Evolutionary conservation across 2,113 vertebrate species (phyloP).

Genomic region (Mohoua ochrocephala): DNA sequence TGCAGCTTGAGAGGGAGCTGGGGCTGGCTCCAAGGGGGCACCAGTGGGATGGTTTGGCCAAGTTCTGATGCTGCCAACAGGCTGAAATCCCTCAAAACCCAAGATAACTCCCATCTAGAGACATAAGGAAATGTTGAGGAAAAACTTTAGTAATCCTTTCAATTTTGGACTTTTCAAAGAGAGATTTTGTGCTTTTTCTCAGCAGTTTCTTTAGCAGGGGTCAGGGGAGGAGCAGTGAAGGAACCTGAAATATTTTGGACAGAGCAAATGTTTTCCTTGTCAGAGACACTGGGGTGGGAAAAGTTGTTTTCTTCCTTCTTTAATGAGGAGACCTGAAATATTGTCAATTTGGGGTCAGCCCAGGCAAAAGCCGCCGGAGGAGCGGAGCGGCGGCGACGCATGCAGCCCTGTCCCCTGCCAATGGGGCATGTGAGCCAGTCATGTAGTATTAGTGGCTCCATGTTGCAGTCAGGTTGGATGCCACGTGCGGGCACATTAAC

Average conservation of each 20-base stretch:
- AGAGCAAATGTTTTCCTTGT: not conserved
- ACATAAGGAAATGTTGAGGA: not conserved
- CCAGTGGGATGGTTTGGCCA: not conserved
- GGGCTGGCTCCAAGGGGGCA: not conserved
- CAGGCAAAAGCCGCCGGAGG: not conserved
- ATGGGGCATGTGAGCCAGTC: not conserved
- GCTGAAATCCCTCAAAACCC: not conserved
- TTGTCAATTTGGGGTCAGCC: not conserved
- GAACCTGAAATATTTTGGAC: not conserved
- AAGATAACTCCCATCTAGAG: not conserved
- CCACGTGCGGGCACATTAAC: not conserved
- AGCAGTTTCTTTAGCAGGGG: not conserved
- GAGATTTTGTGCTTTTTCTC: not conserved
- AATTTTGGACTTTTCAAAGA: not conserved
- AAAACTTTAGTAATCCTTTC: rapidly evolving
- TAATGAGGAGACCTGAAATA: not conserved
- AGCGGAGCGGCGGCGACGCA: rapidly evolving
- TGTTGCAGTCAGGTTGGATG: not conserved
- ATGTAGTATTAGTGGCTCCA: not conserved
- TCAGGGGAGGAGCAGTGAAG: not conserved
- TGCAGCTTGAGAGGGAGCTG: not conserved
- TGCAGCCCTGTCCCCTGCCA: not conserved
- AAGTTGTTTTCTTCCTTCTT: rapidly evolving
- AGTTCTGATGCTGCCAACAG: not conserved
- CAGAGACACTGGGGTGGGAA: not conserved